Conservation (phyloP, 2,113 vertebrate species). For the Rhinoderma darwinii region DNA sequence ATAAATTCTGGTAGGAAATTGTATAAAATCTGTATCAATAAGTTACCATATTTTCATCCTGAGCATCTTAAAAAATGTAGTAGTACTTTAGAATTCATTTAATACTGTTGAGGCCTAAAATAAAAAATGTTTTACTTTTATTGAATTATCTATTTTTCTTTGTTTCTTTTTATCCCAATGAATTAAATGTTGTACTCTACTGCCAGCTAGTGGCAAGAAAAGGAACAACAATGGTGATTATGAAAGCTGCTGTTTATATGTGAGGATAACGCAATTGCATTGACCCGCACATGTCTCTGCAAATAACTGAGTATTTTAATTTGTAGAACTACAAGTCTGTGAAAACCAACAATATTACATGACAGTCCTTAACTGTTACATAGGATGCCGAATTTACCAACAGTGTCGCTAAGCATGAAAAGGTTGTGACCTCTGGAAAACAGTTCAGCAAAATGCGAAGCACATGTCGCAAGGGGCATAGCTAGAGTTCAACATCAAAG, state of each 20-base stretch:
- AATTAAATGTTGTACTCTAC: constrained; percentile 29
- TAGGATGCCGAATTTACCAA: not conserved
- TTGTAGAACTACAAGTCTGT: not conserved
- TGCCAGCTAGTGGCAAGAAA: constrained; percentile 46
- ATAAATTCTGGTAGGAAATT: no score
- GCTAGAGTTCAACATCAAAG: not conserved
- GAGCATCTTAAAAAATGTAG: not conserved
- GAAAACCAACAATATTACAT: not conserved
- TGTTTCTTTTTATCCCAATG: not conserved
- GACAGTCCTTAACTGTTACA: not conserved
- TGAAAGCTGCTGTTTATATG: not conserved
- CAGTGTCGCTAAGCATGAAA: not conserved
- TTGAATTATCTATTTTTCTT: not conserved
- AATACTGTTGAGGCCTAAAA: not conserved
- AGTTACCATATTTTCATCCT: not conserved
- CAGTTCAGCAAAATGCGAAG: not conserved
- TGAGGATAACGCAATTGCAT: not conserved
- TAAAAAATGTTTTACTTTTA: not conserved
- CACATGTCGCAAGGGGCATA: not conserved
- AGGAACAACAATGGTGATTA: not conserved
- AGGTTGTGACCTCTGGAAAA: not conserved
- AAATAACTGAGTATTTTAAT: not conserved
- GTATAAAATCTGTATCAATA: not conserved
- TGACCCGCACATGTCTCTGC: not conserved
- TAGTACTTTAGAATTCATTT: not conserved